Evolutionary conservation across 1,140 invertebrate genomes (phyloP).

Genomic region (Periplaneta americana): DNA sequence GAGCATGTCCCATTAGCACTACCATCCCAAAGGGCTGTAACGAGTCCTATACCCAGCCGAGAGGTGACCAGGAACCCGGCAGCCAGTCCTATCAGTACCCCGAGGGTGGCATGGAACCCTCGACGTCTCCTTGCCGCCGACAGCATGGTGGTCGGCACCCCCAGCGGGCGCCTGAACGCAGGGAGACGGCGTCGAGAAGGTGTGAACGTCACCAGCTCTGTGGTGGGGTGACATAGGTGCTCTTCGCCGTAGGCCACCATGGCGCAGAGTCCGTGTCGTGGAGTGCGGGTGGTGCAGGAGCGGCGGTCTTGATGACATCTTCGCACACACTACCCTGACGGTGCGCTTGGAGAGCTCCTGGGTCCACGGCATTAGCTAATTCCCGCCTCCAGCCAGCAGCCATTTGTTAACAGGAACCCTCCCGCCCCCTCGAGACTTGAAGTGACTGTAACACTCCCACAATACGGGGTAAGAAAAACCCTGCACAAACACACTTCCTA

Average conservation of each 20-base stretch:
- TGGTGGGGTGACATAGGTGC: conserved; percentile 5
- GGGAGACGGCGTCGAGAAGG: background rate
- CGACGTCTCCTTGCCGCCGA: background rate
- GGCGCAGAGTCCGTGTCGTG: background rate
- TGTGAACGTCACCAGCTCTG: conserved; percentile 8
- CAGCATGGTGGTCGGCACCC: background rate
- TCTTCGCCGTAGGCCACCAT: background rate
- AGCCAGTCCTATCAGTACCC: conserved; percentile 7
- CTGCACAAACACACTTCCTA: background rate
- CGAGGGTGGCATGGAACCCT: background rate
- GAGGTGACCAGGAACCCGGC: conserved; percentile 4
- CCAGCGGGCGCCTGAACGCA: background rate
- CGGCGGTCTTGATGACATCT: background rate
- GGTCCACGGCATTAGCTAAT: background rate
- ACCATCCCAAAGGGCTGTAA: background rate
- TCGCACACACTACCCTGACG: background rate
- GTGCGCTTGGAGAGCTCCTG: background rate
- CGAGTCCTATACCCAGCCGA: background rate
- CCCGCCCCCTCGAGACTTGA: background rate
- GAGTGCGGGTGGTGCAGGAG: background rate
- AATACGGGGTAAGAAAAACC: background rate
- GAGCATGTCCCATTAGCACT: background rate
- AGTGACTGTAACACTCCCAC: background rate
- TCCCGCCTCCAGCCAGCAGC: background rate
- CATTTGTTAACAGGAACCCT: background rate